phyloP scores from a whole-genome alignment of 2,888 invertebrate species.

The Cephus spinipes region DNA sequence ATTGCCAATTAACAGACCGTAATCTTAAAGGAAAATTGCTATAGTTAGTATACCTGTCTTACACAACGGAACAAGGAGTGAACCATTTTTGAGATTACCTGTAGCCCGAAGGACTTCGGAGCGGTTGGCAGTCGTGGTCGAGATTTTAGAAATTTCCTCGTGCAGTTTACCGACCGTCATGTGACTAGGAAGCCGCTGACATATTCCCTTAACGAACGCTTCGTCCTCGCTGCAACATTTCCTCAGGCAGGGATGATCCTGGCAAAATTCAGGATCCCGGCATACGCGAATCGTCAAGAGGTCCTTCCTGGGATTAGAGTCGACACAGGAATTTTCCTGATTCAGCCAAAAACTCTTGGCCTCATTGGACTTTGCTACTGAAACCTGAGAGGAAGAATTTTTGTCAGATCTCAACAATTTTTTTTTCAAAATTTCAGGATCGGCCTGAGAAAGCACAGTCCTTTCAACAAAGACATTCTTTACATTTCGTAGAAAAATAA shows the following conservation, averaged over 20 bases:
- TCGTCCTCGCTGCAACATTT: slow-evolving; percentile 62
- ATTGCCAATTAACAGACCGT: slow-evolving; percentile 49
- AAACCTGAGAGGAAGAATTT: neutral
- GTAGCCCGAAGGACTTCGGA: slow-evolving; percentile 12
- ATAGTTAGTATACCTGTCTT: neutral
- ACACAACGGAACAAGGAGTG: neutral
- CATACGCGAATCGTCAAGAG: slow-evolving; percentile 41
- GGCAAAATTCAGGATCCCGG: slow-evolving; percentile 36
- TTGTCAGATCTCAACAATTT: neutral
- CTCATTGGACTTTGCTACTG: neutral
- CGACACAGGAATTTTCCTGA: slow-evolving; percentile 50
- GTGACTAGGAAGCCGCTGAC: slow-evolving; percentile 16
- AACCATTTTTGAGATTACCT: slow-evolving; percentile 8
- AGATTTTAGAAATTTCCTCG: slow-evolving; percentile 23
- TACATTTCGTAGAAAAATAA: neutral
- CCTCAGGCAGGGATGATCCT: slow-evolving; percentile 52
- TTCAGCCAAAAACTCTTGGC: slow-evolving; percentile 18
- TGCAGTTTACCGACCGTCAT: slow-evolving; percentile 1
- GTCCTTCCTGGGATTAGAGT: slow-evolving; percentile 33
- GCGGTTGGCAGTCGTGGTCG: slow-evolving; percentile 16
- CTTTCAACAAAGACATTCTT: neutral
- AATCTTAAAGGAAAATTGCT: slow-evolving; percentile 37
- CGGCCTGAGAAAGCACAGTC: neutral
- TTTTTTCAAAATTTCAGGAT: neutral
- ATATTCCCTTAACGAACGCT: slow-evolving; percentile 23